These are phyloP conservation scores for Oophaga pumilio DNA, from an alignment of 2,113 vertebrate genomes.

Conservation along the genomic window DNA sequence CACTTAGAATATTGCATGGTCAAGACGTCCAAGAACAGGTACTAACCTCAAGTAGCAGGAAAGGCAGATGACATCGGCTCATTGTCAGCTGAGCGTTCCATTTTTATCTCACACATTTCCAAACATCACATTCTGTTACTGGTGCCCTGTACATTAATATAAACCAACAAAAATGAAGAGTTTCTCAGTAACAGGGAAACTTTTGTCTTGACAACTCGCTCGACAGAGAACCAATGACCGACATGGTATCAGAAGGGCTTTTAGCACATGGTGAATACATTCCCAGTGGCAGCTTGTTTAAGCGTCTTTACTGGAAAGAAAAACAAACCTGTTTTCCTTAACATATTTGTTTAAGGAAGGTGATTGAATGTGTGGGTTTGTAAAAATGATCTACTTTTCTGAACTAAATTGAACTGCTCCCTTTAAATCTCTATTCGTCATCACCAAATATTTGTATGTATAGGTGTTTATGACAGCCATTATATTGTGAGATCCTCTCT, in stretches of 20 bases:
- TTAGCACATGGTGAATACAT: constrained; percentile 27
- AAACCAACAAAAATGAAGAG: constrained; percentile 13
- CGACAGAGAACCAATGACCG: background rate
- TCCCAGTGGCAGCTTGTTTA: constrained; percentile 24
- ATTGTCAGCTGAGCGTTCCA: background rate
- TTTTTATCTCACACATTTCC: background rate
- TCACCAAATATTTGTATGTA: constrained; percentile 29
- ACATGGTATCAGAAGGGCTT: constrained; percentile 6
- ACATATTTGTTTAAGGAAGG: constrained; percentile 18
- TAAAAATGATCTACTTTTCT: constrained; percentile 42
- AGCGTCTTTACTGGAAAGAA: constrained; percentile 30
- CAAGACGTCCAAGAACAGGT: background rate
- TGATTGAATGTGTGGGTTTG: constrained; percentile 15
- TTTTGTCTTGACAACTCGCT: constrained; percentile 12
- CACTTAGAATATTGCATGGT: background rate
- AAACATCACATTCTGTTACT: background rate
- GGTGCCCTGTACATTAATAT: background rate
- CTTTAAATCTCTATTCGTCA: constrained; percentile 53
- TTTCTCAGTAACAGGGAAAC: constrained; percentile 16
- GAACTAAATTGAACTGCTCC: constrained; percentile 62
- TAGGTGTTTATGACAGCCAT: constrained; percentile 37
- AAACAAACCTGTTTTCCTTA: background rate
- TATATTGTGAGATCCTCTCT: constrained; percentile 16
- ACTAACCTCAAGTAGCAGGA: background rate
- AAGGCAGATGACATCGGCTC: background rate